Percentiles rank a stretch among this genome's conserved stretches.
These are phyloP conservation scores for Tuta absoluta DNA, from an alignment of 2,888 invertebrate species.

Conservation along the genomic window DNA sequence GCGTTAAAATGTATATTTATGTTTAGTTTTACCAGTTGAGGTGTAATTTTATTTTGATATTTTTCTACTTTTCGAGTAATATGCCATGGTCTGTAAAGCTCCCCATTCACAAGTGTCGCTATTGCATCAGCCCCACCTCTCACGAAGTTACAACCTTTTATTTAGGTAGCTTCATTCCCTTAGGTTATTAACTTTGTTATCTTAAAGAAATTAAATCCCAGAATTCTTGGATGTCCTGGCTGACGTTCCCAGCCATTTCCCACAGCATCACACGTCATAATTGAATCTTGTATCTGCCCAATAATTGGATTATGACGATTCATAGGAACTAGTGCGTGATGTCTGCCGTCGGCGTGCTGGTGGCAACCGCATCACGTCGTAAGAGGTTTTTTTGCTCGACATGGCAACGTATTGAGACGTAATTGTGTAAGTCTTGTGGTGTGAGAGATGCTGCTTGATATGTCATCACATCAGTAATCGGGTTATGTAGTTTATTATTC, in stretches of 20 bases:
- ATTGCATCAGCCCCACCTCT: too few species aligned
- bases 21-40: too few species aligned
- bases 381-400: conserved; percentile 1
- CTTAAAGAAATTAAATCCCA: too few species aligned
- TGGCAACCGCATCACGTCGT: conserved; percentile 25
- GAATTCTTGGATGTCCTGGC: not conserved
- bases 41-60: too few species aligned
- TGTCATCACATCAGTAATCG: not conserved
- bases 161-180: too few species aligned
- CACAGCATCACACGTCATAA: conserved; percentile 6
- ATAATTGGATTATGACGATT: conserved; percentile 68
- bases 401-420: not conserved
- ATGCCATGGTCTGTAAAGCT: too few species aligned
- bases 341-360: conserved; percentile 45
- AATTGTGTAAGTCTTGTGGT: conserved; percentile 16
- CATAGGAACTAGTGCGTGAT: conserved; percentile 59
- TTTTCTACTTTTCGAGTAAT: too few species aligned
- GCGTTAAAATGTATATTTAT: too few species aligned
- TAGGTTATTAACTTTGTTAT: too few species aligned
- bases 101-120: too few species aligned
- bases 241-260: not conserved
- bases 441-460: not conserved
- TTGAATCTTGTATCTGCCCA: not conserved
- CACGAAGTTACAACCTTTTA: too few species aligned
- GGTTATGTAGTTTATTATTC: not conserved